A percentile compares a stretch with the other conserved stretches of the same genome.
phyloP scores from a whole-genome alignment of 2,888 invertebrate species.

The Schrankia costaestrigalis region DNA sequence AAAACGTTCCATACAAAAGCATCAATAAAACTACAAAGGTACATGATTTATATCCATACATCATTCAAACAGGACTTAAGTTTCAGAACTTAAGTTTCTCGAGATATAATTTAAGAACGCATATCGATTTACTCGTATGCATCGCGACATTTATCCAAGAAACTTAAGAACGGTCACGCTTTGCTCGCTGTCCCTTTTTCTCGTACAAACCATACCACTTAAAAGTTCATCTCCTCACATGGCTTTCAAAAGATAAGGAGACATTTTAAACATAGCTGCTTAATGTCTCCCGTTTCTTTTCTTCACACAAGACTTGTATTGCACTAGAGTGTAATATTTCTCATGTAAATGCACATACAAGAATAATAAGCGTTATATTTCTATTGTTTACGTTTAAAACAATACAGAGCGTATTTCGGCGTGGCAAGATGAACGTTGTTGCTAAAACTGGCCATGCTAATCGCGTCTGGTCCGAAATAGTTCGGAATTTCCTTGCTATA shows the following conservation, averaged over 20 bases:
- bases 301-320: constrained; percentile 23
- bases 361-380: too few relatives aligned
- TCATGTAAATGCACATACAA: constrained; percentile 9
- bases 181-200: constrained; percentile 41
- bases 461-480: constrained; percentile 61
- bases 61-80: too few relatives aligned
- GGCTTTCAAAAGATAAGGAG: constrained; percentile 29
- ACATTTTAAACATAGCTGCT: constrained; percentile 34
- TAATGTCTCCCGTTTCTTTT: constrained; percentile 36
- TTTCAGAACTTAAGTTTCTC: too few relatives aligned
- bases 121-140: constrained; percentile 39
- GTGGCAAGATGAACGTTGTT: constrained; percentile 32
- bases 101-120: constrained; percentile 33
- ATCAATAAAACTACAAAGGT: constrained; percentile 35
- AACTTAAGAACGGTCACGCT: constrained; percentile 55
- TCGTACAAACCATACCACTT: constrained; percentile 33
- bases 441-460: constrained; percentile 52
- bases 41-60: constrained; percentile 42
- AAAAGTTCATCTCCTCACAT: constrained; percentile 29
- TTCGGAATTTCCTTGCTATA: constrained; percentile 52
- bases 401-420: constrained; percentile 35
- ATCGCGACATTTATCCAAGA: constrained; percentile 51
- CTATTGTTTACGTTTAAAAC: constrained; percentile 25
- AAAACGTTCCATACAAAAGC: constrained; percentile 38
- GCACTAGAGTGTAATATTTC: too few relatives aligned